Base-by-base conservation (phyloP, 2,797 vertebrate species). In the Orientallactaga sibirica region DNA sequence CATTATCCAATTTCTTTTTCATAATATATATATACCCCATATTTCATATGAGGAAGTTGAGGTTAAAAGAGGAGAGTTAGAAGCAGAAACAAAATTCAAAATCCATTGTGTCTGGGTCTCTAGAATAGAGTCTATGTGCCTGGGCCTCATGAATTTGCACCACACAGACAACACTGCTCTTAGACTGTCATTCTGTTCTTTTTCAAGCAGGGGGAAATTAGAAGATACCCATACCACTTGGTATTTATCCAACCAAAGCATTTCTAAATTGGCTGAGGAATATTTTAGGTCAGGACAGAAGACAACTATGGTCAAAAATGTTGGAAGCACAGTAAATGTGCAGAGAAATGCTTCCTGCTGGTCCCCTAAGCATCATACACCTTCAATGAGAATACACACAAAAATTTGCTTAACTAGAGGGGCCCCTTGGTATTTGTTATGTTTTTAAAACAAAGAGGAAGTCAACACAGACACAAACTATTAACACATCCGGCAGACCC, bases 331-430 rank as follows among this genome's bases (percentile, higher is more conserved):
- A 94, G 93, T 29, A 87, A 93, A 29, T 90, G 90, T 79, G 66
- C 18, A 66, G 94, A 90, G 10, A 93, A 96, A 93, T 62, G 82
- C 5, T 64, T 97, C 83, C 79, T 87, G 93, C 92, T 87, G 74
- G 55, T 58, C 94, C 95, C 94, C 91, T 93, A 93, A 97, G 94
- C 79, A 95, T 92, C 95, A 96, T 86, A 78, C 90, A 91, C 95
- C 96, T 82, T 96, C 97, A 93, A 95, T 94, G 96, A 97, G 97
- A 98, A 96, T 92, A 96, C 91, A 68, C 83, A 95, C 93, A 97
- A 97, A 97, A 97, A 96, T 97, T 97, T 96, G 95, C 95, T 93
- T 94, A 97, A 94, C 94, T 73, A 96, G 93, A 88, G 62, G 78
- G 94, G 95, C 70, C 83, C 96, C 94, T 95, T 92, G 96, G 97